A percentile compares a stretch with the other conserved stretches of the same genome.
Conservation (phyloP, 1,140 invertebrate genomes). For the Drosophila pseudoobscura region DNA sequence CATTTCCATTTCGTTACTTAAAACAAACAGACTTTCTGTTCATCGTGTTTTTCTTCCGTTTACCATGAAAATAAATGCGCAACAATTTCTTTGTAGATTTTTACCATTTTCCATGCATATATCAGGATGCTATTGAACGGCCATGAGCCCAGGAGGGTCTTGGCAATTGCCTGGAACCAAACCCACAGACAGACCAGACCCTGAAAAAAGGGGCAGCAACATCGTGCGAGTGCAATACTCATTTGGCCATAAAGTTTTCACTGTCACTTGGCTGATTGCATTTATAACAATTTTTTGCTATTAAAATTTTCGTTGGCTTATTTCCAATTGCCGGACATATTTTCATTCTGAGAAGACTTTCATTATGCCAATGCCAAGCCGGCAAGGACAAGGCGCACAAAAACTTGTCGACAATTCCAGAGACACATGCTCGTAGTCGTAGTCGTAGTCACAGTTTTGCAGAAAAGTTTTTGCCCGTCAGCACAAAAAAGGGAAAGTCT, state of each 20-base stretch:
- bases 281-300: slow-evolving; percentile 55
- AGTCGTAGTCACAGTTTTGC: slow-evolving; percentile 15
- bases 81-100: slow-evolving; percentile 31
- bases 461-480: slow-evolving; percentile 26
- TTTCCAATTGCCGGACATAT: slow-evolving; percentile 63
- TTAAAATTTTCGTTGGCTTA: slow-evolving; percentile 64
- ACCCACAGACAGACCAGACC: not conserved
- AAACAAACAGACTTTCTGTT: not conserved
- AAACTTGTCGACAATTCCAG: slow-evolving; percentile 58
- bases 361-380: slow-evolving; percentile 57
- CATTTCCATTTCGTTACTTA: slow-evolving; percentile 3
- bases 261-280: slow-evolving; percentile 67
- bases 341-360: slow-evolving; percentile 41
- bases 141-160: slow-evolving; percentile 19
- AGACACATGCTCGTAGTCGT: not conserved
- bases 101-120: slow-evolving; percentile 35
- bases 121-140: slow-evolving; percentile 28
- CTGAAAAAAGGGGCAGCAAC: not conserved
- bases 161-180: slow-evolving; percentile 34
- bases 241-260: slow-evolving; percentile 51
- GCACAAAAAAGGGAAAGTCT: slow-evolving; percentile 38
- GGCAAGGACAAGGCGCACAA: slow-evolving; percentile 48
- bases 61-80: slow-evolving; percentile 30
- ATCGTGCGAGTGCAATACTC: not conserved
- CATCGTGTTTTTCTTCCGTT: slow-evolving; percentile 23